Base-by-base conservation (phyloP, 2,797 vertebrate genomes). In the Typhlichthys eigenmanni region DNA sequence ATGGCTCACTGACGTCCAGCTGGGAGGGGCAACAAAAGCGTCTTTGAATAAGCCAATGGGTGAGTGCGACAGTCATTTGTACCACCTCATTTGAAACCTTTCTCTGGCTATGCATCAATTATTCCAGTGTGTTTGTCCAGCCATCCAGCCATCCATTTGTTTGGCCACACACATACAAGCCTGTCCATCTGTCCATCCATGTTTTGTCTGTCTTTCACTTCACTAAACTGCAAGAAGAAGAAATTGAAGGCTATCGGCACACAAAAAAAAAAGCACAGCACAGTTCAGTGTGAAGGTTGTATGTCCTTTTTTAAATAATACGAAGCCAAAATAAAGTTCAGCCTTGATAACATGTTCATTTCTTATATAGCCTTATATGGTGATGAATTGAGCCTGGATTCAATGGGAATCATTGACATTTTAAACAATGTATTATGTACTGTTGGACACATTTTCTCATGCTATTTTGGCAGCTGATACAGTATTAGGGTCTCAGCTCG, bases 11-110 rank as follows among this genome's bases (percentile, higher is more conserved):
- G 85, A 86, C 75, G 55, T 34, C 66, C 84, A 84, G 79, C 84
- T 63, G 73, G 78, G 85, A 81, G 72, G 76, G 63, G 76, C 72
- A 71, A 78, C 76, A 78, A 56, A 86, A 68, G 68, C 61, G 34
- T 65, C 80, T 87, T 84, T 86, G 86, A 85, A 78, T 76, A 74
- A 71, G 69, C 64, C 77, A 79, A 79, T 79, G 69, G 82, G 82
- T 68, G 68, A 76, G 72, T 79, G 72, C 43, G 64, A 13, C 52
- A 9, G 68, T 58, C 79, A 73, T 79, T 71, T 75, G 60, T 52
- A 52, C 43, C 1, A 38, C n/a, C 54, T 58, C 48, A 64, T 69
- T 66, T 16, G 66, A 66, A 79, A 79, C 58, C 55, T 66, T 45
- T 48, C 50, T 64, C 53, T 55, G 8, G 3, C 29, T 13, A 11